These are phyloP conservation scores for Ceriagrion tenellum DNA, from an alignment of 2,888 invertebrate genomes.

Conservation along the genomic window DNA sequence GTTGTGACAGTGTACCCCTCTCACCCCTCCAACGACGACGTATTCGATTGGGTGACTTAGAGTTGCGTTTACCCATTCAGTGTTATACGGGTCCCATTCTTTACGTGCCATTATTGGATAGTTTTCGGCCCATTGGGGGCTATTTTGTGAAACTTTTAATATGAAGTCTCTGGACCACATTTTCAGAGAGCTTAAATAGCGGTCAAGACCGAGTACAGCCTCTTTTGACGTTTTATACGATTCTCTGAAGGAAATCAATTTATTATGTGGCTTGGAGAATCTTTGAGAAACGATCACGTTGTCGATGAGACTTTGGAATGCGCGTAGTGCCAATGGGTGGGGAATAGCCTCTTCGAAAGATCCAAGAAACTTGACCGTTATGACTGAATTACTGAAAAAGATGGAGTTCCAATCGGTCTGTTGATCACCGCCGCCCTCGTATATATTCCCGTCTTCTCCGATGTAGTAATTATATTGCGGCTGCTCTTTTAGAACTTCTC, in stretches of 20 bases:
- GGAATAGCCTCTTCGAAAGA: neutral
- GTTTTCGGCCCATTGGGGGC: neutral
- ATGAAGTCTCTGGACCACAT: neutral
- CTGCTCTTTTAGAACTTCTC: neutral
- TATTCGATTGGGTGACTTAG: neutral
- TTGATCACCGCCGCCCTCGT: neutral
- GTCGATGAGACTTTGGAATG: neutral
- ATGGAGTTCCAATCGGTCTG: neutral
- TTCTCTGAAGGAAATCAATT: neutral
- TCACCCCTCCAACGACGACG: neutral
- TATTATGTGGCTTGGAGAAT: neutral
- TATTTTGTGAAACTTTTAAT: neutral
- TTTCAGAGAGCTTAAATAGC: neutral
- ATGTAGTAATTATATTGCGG: neutral
- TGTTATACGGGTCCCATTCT: neutral
- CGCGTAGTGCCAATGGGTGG: neutral
- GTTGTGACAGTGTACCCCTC: no score
- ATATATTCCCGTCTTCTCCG: neutral
- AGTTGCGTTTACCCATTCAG: neutral
- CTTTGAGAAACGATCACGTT: neutral
- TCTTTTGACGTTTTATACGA: neutral
- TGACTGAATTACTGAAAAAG: neutral
- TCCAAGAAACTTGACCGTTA: neutral
- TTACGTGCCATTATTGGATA: neutral
- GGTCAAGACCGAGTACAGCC: neutral